Base-by-base conservation (phyloP, 2,888 invertebrate species). In the Cephus pulcher region DNA sequence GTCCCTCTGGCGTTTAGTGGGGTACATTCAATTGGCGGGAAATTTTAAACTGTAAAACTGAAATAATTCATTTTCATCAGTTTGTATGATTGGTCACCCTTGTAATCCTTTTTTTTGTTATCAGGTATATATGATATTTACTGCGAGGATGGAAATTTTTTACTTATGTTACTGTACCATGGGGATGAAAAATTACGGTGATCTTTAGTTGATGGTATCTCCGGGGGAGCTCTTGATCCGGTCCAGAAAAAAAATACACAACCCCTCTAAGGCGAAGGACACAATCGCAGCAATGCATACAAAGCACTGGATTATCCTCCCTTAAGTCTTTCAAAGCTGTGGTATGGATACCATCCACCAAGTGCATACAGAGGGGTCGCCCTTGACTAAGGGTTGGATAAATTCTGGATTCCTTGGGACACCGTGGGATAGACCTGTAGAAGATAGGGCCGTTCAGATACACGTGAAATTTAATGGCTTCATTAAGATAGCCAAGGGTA, bases 241-340 rank as follows among this genome's bases (percentile, higher is more conserved):
- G 56, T 23, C 56, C 23, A 9, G 56, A 56, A 23, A 56, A 35
- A 40, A 40, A 40, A 40, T 56, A 23, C 15, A 15, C 56, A 23
- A 9, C 69, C 35, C 34, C 37, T 68, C 35, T n/a, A 12, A 74
- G 30, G 35, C 23, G 40, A 30, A 73, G 37, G 34, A 78, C 71
- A 23, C 71, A 73, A 76, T 78, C 76, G 68, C 76, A 71, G 75
- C 73, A 76, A 78, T 78, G 78, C 78, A 78, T 78, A 78, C 78
- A 73, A 76, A 78, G 75, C 68, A 78, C 73, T 32, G 76, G 76
- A 78, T 78, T 78, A 78, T 76, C 73, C 75, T 35, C 68, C 68
- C 76, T 76, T 73, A 76, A 76, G 73, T 73, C 78, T 34, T 76
- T 76, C 73, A 71, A 73, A 73, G 34, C 75, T 73, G 71, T 56